Evolutionary conservation across 2,888 invertebrate species (phyloP).

Genomic region (Eupsilia transversa): DNA sequence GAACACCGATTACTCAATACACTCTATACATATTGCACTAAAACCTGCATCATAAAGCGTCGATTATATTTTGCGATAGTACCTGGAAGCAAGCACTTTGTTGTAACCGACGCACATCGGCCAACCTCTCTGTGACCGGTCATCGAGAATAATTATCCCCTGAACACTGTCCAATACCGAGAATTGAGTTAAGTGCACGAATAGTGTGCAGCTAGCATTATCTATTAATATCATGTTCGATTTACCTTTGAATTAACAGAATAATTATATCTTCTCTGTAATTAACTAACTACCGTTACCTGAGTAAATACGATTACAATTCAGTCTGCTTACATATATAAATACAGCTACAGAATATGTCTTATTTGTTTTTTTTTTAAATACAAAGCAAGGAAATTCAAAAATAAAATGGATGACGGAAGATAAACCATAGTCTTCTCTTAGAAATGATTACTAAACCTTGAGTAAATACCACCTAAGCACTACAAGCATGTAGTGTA

Average conservation of each 20-base stretch:
- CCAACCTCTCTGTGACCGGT: slow-evolving; percentile 50
- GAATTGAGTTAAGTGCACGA: slow-evolving; percentile 31
- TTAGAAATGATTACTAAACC: neutral
- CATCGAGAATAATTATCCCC: slow-evolving; percentile 63
- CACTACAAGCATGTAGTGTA: too few species aligned
- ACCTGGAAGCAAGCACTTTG: slow-evolving; percentile 19
- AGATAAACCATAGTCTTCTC: neutral
- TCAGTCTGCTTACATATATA: neutral
- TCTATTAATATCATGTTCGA: slow-evolving; percentile 34
- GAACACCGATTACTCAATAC: neutral
- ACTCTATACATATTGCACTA: neutral
- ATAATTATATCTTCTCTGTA: slow-evolving; percentile 10
- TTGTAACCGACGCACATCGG: slow-evolving; percentile 29
- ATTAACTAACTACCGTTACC: neutral
- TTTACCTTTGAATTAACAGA: slow-evolving; percentile 11
- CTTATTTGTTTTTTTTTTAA: too few species aligned
- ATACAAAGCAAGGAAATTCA: neutral
- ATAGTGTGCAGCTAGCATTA: neutral
- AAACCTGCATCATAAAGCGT: slow-evolving; percentile 9
- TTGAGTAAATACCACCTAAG: neutral
- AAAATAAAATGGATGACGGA: neutral
- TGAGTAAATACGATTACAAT: neutral
- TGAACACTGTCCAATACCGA: slow-evolving; percentile 42
- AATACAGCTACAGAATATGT: neutral
- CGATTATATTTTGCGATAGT: neutral